Base-by-base conservation (phyloP, 1,140 invertebrate genomes). In the Diuraphis noxia region DNA sequence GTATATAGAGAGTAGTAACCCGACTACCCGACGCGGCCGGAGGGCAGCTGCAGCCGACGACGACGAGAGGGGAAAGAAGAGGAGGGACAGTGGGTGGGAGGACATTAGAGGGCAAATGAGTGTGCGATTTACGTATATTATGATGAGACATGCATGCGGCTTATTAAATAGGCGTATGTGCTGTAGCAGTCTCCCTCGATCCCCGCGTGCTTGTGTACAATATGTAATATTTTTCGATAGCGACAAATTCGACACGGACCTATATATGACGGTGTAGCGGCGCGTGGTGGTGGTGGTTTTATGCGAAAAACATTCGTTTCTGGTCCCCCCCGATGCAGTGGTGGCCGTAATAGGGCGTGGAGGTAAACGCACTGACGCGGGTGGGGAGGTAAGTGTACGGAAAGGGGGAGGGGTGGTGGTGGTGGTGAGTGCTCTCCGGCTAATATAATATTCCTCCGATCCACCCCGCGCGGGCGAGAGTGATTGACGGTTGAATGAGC, bases 401-500 rank as follows among this genome's bases (percentile, higher is more conserved):
- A n/a, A n/a, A n/a, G n/a, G n/a, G n/a, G n/a, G n/a, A n/a, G n/a
- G n/a, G n/a, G n/a, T n/a, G n/a, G 41, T 8, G 86, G 36, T 88
- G 86, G 86, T 52, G 86, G 77, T 21, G 88, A 89, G 88, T 79
- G 72, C 88, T 91, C 89, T 91, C 38, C 46, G 36, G 89, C 89
- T 82, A 91, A 91, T 91, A 91, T 90, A 90, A 90, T 77, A 43
- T 77, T 88, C 52, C 87, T 41, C 43, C 23, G 19, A n/a, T 84
- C 25, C 40, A 19, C 41, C 40, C 81, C 56, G n/a, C 56, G 10
- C 88, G 8, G 43, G 34, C 9, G 17, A 40, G 30, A 82, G 77
- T 91, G 89, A 91, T 91, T 91, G 89, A 91, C 89, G 89, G 89
- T 91, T 91, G 63, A 91, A 91, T 91, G 77, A 79, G 72, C 88